Conservation (phyloP, 1,140 invertebrate genomes). For the Bursaphelenchus mucronatus region DNA sequence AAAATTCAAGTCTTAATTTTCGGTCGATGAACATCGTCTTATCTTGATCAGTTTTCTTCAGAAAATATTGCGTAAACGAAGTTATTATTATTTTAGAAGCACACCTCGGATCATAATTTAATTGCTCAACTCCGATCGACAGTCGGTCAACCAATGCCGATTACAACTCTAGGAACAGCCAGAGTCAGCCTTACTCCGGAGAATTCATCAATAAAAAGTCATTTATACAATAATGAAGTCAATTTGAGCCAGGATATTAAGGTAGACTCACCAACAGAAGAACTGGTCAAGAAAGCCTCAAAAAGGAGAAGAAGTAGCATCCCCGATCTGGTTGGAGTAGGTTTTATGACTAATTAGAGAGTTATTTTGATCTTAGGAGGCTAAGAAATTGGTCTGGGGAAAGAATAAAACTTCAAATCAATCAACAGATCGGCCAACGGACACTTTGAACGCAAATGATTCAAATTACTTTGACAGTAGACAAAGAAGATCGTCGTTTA, state of each 20-base stretch:
- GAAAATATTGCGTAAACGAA: no score
- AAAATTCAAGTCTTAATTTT: no score
- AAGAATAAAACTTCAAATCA: constrained; percentile 37
- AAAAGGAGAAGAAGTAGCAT: constrained; percentile 41
- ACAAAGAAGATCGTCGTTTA: neutral
- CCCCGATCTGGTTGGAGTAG: constrained; percentile 44
- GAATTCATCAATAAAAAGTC: no score
- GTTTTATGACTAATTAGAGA: constrained; percentile 15
- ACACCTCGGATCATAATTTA: constrained; percentile 18
- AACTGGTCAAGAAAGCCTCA: no score
- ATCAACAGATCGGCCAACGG: constrained; percentile 32
- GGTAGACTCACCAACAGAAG: no score
- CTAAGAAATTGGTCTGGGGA: constrained; percentile 51
- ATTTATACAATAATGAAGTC: no score
- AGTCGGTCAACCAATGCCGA: neutral
- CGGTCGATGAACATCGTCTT: no score
- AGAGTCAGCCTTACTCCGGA: no score
- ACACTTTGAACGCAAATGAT: constrained; percentile 14
- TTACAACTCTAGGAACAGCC: no score
- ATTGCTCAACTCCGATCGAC: constrained; percentile 26
- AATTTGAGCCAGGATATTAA: no score
- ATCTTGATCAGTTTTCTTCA: no score
- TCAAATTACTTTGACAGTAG: neutral
- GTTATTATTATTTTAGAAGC: constrained; percentile 31
- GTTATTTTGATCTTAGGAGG: constrained; percentile 38